Evolutionary conservation across 2,888 invertebrate species (phyloP).

Genomic region (Brenthis hecate): DNA sequence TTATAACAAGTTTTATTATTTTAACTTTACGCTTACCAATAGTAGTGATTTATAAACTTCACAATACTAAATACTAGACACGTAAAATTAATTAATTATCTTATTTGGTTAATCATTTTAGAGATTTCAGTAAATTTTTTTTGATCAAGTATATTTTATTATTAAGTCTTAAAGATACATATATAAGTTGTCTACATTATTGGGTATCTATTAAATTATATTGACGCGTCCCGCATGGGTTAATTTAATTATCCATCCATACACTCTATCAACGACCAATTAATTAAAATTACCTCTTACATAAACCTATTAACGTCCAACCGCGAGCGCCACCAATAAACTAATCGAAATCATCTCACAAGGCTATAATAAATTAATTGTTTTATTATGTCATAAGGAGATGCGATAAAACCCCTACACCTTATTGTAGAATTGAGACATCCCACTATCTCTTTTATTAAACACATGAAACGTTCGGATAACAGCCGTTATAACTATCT

Average conservation of each 20-base stretch:
- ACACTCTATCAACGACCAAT: slow-evolving; percentile 72
- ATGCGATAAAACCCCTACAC: slow-evolving; percentile 75
- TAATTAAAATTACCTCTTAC: slow-evolving; percentile 78
- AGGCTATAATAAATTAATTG: slow-evolving; percentile 78
- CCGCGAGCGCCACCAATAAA: slow-evolving; percentile 68
- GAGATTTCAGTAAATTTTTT: too few relatives aligned
- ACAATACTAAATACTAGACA: neutral
- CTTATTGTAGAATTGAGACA: slow-evolving; percentile 77
- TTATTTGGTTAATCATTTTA: neutral
- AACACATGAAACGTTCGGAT: slow-evolving; percentile 64
- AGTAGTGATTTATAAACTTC: neutral
- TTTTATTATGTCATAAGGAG: slow-evolving; percentile 77
- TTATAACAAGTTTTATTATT: slow-evolving; percentile 23
- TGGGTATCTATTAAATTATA: slow-evolving; percentile 27
- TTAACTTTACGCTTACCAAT: slow-evolving; percentile 1
- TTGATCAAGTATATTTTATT: neutral
- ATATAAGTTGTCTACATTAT: neutral
- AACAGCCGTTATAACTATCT: slow-evolving; percentile 69
- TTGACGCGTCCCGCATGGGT: slow-evolving; percentile 65
- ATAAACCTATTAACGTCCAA: slow-evolving; percentile 76
- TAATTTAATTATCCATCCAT: slow-evolving; percentile 54
- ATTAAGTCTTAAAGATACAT: neutral
- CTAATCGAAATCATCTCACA: slow-evolving; percentile 73
- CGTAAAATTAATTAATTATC: neutral
- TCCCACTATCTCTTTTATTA: slow-evolving; percentile 77